These are phyloP conservation scores for Adoxophyes honmai DNA, from an alignment of 1,140 invertebrate genomes.

Conservation along the genomic window DNA sequence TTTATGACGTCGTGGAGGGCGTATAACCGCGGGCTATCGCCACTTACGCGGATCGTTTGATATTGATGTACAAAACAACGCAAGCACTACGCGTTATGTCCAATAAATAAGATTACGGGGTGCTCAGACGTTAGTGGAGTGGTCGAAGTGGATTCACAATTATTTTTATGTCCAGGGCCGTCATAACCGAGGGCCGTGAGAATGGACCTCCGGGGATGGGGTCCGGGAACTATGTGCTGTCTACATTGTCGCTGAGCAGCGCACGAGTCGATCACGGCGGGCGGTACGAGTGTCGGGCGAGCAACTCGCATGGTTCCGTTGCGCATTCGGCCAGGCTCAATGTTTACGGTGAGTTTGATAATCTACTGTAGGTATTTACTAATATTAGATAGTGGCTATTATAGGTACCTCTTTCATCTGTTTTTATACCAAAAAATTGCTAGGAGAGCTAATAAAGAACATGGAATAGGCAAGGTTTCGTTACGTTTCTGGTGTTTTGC, in stretches of 20 bases:
- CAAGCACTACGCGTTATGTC: slow-evolving; percentile 14
- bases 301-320: slow-evolving; percentile 84
- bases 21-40: slow-evolving; percentile 2
- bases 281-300: slow-evolving; percentile 88
- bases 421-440: too few relatives aligned
- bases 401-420: too few relatives aligned
- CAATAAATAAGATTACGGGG: slow-evolving; percentile 1
- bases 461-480: too few relatives aligned
- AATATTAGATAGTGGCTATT: too few relatives aligned
- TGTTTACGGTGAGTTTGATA: slow-evolving; percentile 86
- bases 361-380: too few relatives aligned
- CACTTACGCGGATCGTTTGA: slow-evolving; percentile 2
- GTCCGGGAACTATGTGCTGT: slow-evolving; percentile 54
- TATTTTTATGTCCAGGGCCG: slow-evolving; percentile 37
- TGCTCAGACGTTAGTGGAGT: slow-evolving; percentile 3
- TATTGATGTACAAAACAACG: slow-evolving; percentile 12
- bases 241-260: slow-evolving; percentile 63
- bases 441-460: too few relatives aligned
- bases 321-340: slow-evolving; percentile 87
- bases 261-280: slow-evolving; percentile 88
- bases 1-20: neutral
- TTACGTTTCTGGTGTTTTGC: too few relatives aligned
- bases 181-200: slow-evolving; percentile 60
- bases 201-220: slow-evolving; percentile 48
- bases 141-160: slow-evolving; percentile 2